phyloP scores from a whole-genome alignment of 2,888 invertebrate species.

The Danaus chrysippus region DNA sequence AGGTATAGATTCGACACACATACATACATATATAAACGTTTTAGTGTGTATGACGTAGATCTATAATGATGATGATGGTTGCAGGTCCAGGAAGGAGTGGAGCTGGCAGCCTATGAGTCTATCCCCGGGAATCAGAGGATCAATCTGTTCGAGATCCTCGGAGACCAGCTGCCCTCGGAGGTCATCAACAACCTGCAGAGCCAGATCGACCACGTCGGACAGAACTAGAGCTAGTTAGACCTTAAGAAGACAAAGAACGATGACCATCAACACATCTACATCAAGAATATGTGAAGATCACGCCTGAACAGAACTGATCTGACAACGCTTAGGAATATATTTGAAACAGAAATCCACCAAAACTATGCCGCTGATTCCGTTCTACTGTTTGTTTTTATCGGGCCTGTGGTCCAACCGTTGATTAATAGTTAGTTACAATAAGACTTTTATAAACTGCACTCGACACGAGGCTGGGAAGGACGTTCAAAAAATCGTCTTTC shows the following conservation, averaged over 20 bases:
- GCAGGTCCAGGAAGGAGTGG: conserved; percentile 90
- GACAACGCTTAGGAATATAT: no score
- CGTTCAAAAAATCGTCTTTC: no score
- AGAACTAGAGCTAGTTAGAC: conserved; percentile 51
- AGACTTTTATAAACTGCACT: no score
- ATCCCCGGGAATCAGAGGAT: conserved; percentile 92
- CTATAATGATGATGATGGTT: background rate
- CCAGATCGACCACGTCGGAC: conserved; percentile 91
- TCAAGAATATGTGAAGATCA: background rate
- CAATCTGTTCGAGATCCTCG: conserved; percentile 90
- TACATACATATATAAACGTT: background rate
- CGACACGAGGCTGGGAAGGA: no score
- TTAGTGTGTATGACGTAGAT: background rate
- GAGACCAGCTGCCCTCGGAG: conserved; percentile 91
- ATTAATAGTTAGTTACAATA: conserved; percentile 34
- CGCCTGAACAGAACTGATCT: no score
- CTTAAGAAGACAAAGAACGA: conserved; percentile 1
- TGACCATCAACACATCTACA: conserved; percentile 1
- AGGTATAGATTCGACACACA: conserved; percentile 63
- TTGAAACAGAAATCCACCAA: no score
- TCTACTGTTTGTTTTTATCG: conserved; percentile 34
- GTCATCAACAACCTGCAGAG: conserved; percentile 92
- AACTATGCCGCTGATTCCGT: background rate
- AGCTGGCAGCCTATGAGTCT: conserved; percentile 90
- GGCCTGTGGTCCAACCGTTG: conserved; percentile 28